These are phyloP conservation scores for Kryptolebias marmoratus DNA, from an alignment of 2,113 vertebrate species.

Conservation along the genomic window DNA sequence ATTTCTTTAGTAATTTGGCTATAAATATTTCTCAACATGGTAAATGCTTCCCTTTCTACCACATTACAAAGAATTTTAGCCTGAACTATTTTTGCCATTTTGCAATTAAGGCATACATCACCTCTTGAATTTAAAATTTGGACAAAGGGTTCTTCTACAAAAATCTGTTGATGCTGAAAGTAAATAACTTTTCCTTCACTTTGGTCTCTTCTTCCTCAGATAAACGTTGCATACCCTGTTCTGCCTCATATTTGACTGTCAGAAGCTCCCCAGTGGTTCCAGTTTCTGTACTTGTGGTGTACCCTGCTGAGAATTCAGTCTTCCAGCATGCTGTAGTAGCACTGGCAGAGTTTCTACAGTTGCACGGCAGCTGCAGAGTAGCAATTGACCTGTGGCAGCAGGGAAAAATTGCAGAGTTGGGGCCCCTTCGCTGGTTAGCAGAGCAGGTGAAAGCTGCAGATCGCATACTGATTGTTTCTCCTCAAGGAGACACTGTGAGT, in stretches of 20 bases:
- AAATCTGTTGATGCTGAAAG: neutral
- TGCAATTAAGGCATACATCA: neutral
- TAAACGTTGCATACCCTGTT: neutral
- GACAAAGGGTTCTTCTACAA: neutral
- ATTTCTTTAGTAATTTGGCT: neutral
- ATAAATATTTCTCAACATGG: neutral
- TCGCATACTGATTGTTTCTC: slow-evolving; percentile 79
- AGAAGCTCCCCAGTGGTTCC: slow-evolving; percentile 1
- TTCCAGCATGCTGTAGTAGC: slow-evolving; percentile 79
- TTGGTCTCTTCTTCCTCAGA: slow-evolving; percentile 23
- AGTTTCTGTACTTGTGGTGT: slow-evolving; percentile 79
- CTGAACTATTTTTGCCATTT: neutral
- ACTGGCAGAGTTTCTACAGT: slow-evolving; percentile 82
- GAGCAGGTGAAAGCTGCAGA: slow-evolving; percentile 74
- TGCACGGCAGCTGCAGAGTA: slow-evolving; percentile 73
- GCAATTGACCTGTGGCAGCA: slow-evolving; percentile 84
- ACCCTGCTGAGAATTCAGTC: slow-evolving; percentile 73
- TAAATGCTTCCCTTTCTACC: neutral
- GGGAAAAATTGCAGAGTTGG: slow-evolving; percentile 80
- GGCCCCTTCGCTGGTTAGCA: slow-evolving; percentile 83
- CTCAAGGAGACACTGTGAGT: slow-evolving; percentile 26
- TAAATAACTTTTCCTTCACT: neutral
- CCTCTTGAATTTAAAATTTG: neutral
- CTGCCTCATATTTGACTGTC: neutral
- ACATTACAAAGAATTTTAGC: neutral